phyloP scores from a whole-genome alignment of 2,888 invertebrate species.

The Erebia epiphron region DNA sequence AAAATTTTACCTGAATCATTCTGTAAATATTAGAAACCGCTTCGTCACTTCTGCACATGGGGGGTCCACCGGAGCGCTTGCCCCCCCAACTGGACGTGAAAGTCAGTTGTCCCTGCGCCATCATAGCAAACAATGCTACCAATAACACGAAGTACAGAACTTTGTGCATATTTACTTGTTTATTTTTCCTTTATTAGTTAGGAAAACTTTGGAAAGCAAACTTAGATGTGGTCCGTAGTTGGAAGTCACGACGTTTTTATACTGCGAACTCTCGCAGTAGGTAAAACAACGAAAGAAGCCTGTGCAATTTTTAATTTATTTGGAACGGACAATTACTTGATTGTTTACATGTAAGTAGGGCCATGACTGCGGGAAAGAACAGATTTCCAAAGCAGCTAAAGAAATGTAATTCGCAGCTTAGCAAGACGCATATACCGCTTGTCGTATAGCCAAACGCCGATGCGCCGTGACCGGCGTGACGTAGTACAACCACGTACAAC shows the following conservation, averaged over 20 bases:
- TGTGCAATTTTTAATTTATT: constrained; percentile 43
- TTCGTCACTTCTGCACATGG: constrained; percentile 66
- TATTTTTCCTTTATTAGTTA: background rate
- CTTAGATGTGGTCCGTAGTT: constrained; percentile 21
- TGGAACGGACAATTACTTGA: background rate
- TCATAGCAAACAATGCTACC: constrained; percentile 56
- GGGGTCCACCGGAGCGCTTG: constrained; percentile 59
- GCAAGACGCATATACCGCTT: too few species aligned
- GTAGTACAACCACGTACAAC: background rate
- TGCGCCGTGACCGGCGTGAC: too few species aligned
- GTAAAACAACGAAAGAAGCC: constrained; percentile 57
- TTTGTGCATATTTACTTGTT: constrained; percentile 54
- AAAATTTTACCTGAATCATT: constrained; percentile 62
- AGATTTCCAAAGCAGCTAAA: background rate
- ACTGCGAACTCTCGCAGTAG: constrained; percentile 40
- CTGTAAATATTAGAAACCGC: constrained; percentile 63
- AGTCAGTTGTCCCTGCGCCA: constrained; percentile 75
- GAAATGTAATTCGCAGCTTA: background rate
- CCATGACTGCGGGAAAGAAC: background rate
- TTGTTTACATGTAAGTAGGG: background rate
- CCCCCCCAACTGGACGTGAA: constrained; percentile 83
- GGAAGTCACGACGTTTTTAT: constrained; percentile 47
- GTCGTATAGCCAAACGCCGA: too few species aligned
- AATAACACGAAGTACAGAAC: constrained; percentile 52
- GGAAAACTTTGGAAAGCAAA: constrained; percentile 18